Evolutionary conservation across 2,888 invertebrate genomes (phyloP), one percentile per base, ranked within the genome.

Genomic region (Xestia rhomboidea): DNA sequence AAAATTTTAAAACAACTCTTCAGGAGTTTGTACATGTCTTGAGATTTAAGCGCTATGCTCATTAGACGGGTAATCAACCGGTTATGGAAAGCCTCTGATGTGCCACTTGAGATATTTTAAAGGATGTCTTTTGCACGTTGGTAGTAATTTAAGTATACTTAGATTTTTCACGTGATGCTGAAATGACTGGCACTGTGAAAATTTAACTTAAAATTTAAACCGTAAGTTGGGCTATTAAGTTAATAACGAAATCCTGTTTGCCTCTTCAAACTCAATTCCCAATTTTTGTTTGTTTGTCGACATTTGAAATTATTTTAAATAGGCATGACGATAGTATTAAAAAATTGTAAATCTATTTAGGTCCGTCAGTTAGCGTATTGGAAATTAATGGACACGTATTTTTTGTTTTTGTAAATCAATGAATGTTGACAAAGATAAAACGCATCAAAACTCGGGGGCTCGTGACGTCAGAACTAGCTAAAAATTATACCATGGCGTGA

Each of bases 11-110:
- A 41, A 44, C 24, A 44, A 51, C 27, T 68, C 41, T 68, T 62
- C 46, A 24, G 11, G 30, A 70, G 27, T 70, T 24, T 15, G 4
- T 27, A 54, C 51, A 62, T 21, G 46, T 41, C 34, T 79, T 74
- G 49, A 74, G 70, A 79, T 70, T 63, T 63, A 57, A 71, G 54
- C 34, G 30, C 24, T 51, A 60, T 44, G 30, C 46, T 80, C 69
- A 73, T 69, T 69, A 80, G 44, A 51, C 34, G 18, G 51, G 44
- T 13, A 54, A 68, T 63, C 24, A 38, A 46, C 5, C 38, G 27
- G n/a, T 49, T 64, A 27, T n/a, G 34, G 46, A 44, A 73, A n/a
- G 62, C 7, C 46, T 49, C 8, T 13, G 24, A 46, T n/a, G n/a
- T n/a, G 34, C 8, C 10, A 4, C 11, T 69, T 27, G 34, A 30